Evolutionary conservation across 2,888 invertebrate genomes (phyloP).

Genomic region (Spodoptera exigua): DNA sequence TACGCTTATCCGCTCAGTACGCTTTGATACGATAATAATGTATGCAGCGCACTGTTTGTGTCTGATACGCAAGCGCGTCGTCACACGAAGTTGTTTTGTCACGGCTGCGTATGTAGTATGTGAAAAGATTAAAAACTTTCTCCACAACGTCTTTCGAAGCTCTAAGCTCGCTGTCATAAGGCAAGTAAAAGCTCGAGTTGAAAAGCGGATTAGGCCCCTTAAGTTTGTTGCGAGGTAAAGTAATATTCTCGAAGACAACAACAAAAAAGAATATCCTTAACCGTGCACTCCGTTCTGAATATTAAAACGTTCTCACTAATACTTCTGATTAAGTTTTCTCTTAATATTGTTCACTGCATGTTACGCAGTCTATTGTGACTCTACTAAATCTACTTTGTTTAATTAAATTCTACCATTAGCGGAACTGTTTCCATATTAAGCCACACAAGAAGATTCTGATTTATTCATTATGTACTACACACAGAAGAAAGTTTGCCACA

Average conservation of each 20-base stretch:
- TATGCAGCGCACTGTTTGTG: slow-evolving; percentile 40
- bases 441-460: neutral
- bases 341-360: slow-evolving; percentile 51
- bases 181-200: slow-evolving; percentile 83
- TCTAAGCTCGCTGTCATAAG: slow-evolving; percentile 84
- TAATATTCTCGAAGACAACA: slow-evolving; percentile 82
- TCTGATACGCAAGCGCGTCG: slow-evolving; percentile 43
- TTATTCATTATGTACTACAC: slow-evolving; percentile 3
- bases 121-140: slow-evolving; percentile 83
- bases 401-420: slow-evolving; percentile 12
- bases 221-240: slow-evolving; percentile 85
- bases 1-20: slow-evolving; percentile 41
- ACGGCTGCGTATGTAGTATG: slow-evolving; percentile 61
- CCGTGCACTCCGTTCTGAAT: slow-evolving; percentile 73
- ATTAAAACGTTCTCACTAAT: slow-evolving; percentile 72
- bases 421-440: neutral
- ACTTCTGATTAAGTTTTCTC: slow-evolving; percentile 68
- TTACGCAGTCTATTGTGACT: slow-evolving; percentile 10
- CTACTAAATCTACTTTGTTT: slow-evolving; percentile 13
- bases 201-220: slow-evolving; percentile 85
- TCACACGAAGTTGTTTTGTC: slow-evolving; percentile 52
- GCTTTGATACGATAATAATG: slow-evolving; percentile 52
- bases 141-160: slow-evolving; percentile 76
- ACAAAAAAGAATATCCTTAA: slow-evolving; percentile 72
- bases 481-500: slow-evolving; percentile 10